phyloP scores from a whole-genome alignment of 2,113 vertebrate genomes.

The Excalfactoria chinensis region DNA sequence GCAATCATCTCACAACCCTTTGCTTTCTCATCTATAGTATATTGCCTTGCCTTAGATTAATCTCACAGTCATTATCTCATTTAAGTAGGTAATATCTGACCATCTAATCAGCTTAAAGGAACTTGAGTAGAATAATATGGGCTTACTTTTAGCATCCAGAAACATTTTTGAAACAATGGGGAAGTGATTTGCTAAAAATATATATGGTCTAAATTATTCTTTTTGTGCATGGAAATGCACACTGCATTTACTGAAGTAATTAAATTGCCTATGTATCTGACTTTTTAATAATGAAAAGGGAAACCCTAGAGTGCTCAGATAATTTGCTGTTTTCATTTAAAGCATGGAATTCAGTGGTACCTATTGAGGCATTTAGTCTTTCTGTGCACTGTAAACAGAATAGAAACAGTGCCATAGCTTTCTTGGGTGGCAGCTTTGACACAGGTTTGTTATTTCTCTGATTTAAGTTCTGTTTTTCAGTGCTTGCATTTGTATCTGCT shows the following conservation, averaged over 20 bases:
- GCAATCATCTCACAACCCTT: constrained; percentile 11
- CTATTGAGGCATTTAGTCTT: constrained; percentile 8
- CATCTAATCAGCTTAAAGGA: constrained; percentile 34
- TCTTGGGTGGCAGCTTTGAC: constrained; percentile 15
- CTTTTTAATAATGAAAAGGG: constrained; percentile 44
- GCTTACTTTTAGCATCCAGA: background rate
- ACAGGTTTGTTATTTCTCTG: background rate
- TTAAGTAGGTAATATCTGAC: constrained; percentile 46
- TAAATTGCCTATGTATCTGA: constrained; percentile 38
- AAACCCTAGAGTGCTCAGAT: constrained; percentile 30
- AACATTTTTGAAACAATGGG: constrained; percentile 24
- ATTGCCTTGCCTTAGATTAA: background rate
- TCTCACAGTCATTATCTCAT: constrained; percentile 34
- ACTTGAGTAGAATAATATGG: background rate
- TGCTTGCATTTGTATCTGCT: background rate
- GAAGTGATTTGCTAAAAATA: constrained; percentile 42
- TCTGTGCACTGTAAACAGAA: background rate
- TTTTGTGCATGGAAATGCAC: constrained; percentile 20
- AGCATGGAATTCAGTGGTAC: background rate
- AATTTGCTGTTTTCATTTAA: constrained; percentile 53
- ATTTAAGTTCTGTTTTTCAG: constrained; percentile 2
- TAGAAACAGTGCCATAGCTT: background rate
- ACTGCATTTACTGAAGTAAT: constrained; percentile 30
- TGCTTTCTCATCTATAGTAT: constrained; percentile 38
- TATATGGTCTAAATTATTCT: background rate